A percentile compares a stretch with the other conserved stretches of the same genome.
These are phyloP conservation scores for Drosophila pandora DNA, from an alignment of 1,140 invertebrate species.

Conservation along the genomic window DNA sequence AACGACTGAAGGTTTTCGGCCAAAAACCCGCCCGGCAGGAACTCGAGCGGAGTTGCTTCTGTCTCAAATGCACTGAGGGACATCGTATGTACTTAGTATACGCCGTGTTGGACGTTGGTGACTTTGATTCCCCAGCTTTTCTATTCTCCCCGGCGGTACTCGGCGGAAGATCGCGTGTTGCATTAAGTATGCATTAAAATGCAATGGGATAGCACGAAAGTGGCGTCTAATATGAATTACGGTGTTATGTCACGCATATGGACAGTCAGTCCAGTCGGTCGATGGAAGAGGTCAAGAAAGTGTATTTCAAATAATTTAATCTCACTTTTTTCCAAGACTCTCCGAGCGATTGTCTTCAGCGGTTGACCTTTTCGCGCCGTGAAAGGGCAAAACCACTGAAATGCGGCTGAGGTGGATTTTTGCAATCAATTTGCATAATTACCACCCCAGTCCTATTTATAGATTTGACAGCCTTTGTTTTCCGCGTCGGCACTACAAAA, in stretches of 20 bases:
- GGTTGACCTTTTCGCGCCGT: conserved; percentile 63
- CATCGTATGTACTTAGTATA: conserved; percentile 54
- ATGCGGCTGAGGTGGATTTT: conserved; percentile 11
- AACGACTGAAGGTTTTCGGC: conserved; percentile 53
- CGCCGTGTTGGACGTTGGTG: conserved; percentile 59
- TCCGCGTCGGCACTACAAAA: conserved; percentile 30
- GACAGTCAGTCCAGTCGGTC: conserved; percentile 3
- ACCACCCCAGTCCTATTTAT: conserved; percentile 42
- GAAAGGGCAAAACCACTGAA: conserved; percentile 3
- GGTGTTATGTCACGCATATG: conserved; percentile 56
- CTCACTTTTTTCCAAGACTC: conserved; percentile 6
- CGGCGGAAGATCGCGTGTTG: conserved; percentile 41
- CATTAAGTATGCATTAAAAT: conserved; percentile 77
- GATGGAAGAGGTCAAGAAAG: conserved; percentile 1
- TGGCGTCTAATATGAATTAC: conserved; percentile 44
- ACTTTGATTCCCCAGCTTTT: conserved; percentile 25
- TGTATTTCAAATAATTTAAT: not conserved
- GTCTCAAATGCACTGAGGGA: conserved; percentile 54
- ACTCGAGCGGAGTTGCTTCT: conserved; percentile 31
- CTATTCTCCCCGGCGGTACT: conserved; percentile 22
- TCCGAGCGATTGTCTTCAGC: conserved; percentile 7
- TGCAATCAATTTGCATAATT: conserved; percentile 73
- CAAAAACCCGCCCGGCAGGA: conserved; percentile 22
- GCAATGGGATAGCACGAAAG: conserved; percentile 58
- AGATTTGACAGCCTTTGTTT: conserved; percentile 52